Conservation (phyloP, 2,797 vertebrate genomes). For the Acrossocheilus wenchowensis region DNA sequence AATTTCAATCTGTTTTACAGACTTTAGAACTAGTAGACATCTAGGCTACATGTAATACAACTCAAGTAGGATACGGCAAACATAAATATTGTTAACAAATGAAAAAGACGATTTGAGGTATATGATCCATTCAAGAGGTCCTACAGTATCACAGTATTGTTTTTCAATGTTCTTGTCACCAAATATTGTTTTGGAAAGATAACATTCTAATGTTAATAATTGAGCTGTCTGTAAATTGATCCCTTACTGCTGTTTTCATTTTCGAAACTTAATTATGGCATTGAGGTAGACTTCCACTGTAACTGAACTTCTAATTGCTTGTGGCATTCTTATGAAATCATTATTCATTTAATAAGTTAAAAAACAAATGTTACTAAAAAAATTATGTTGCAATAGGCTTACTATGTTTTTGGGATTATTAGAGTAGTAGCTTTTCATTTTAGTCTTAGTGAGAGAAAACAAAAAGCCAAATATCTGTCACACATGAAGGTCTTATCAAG, state of each 20-base stretch:
- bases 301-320: not conserved
- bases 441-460: not conserved
- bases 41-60: no score
- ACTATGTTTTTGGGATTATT: not conserved
- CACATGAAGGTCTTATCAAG: not conserved
- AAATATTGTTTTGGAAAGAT: not conserved
- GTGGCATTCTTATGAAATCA: not conserved
- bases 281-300: not conserved
- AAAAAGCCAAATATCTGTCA: not conserved
- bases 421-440: not conserved
- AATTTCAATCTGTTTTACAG: no score
- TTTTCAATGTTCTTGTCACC: not conserved
- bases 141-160: not conserved
- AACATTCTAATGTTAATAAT: not conserved
- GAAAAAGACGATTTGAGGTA: not conserved
- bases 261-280: not conserved
- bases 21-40: not conserved
- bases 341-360: not conserved
- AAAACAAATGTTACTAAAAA: not conserved
- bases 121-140: not conserved
- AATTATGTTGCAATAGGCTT: no score
- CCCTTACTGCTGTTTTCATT: not conserved
- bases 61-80: not conserved
- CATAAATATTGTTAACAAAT: not conserved
- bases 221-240: not conserved